These are phyloP conservation scores for Platorchestia sp. DNA, from an alignment of 1,140 invertebrate genomes.

Conservation along the genomic window DNA sequence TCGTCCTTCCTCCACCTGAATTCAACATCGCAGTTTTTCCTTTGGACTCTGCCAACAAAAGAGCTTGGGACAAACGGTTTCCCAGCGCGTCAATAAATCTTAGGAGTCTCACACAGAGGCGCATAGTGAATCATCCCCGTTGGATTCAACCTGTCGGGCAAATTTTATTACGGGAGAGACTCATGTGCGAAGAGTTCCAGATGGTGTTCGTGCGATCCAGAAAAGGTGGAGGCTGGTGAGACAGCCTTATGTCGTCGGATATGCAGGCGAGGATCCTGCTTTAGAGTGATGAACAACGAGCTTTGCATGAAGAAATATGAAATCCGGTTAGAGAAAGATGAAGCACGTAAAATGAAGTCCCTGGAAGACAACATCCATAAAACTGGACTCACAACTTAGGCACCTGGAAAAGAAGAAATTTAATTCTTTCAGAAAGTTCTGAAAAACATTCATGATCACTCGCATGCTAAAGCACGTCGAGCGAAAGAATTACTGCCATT, in stretches of 20 bases:
- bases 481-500: not conserved
- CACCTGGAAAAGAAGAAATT: not conserved
- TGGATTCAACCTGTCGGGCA: constrained; percentile 48
- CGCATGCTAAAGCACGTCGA: not conserved
- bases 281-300: constrained; percentile 16
- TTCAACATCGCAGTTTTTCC: constrained; percentile 50
- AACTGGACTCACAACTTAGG: not conserved
- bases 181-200: constrained; percentile 48
- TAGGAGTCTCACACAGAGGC: constrained; percentile 43
- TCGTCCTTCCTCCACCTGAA: constrained; percentile 39
- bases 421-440: not conserved
- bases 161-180: constrained; percentile 48
- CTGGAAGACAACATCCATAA: not conserved
- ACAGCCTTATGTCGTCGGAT: constrained; percentile 4
- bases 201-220: constrained; percentile 1
- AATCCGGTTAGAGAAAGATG: constrained; percentile 26
- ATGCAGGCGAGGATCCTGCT: not conserved
- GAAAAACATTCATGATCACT: not conserved
- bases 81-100: constrained; percentile 48
- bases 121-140: constrained; percentile 47
- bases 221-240: not conserved
- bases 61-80: constrained; percentile 46
- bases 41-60: constrained; percentile 45
- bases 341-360: not conserved
- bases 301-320: constrained; percentile 22